Base-by-base conservation (phyloP, 2,113 vertebrate genomes). In the Ammodytes dubius region DNA sequence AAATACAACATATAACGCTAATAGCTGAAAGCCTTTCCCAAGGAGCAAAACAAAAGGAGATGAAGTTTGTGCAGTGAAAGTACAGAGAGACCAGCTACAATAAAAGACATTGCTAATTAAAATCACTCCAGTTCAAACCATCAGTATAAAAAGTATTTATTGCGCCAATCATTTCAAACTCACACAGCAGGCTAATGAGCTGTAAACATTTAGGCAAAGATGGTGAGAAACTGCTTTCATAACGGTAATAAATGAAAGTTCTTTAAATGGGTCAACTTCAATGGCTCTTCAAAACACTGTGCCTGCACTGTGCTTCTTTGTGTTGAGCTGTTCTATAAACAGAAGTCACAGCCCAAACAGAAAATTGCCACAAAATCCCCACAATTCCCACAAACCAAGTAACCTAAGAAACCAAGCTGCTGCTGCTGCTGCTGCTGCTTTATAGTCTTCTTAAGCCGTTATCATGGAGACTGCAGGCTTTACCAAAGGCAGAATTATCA, bases 71-170 rank as follows among this genome's bases (percentile, higher is more conserved):
- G 52, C 68, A 79, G 47, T 17, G 42, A 45, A 66, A 79, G 45
- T 46, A 58, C 64, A 70, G 67, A 77, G 67, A 77, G 61, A 61
- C 54, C 39, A 13, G 45, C 72, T 57, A 78, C 61, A 87, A 85
- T 83, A 80, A 85, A 27, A 83, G 79, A 78, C 73, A 47, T 8
- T 17, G 81, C 87, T 91, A 92, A 91, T 92, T 91, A 90, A 92
- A 91, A 88, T 81, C 17, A 47, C 81, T 85, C 12, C 46, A 83
- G 70, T 80, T 74, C 85, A 85, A 91, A 89, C 43, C 67, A 58
- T 77, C 77, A 85, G 64, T 85, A 27, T 92, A 81, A 87, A 92
- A 84, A 83, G 50, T 79, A 66, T 80, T 81, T 87, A 84, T 83
- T 88, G 81, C 79, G 79, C 75, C 2, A 73, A 77, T 78, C 77